phyloP scores from a whole-genome alignment of 2,797 vertebrate genomes.

The Sandelia bainsii region DNA sequence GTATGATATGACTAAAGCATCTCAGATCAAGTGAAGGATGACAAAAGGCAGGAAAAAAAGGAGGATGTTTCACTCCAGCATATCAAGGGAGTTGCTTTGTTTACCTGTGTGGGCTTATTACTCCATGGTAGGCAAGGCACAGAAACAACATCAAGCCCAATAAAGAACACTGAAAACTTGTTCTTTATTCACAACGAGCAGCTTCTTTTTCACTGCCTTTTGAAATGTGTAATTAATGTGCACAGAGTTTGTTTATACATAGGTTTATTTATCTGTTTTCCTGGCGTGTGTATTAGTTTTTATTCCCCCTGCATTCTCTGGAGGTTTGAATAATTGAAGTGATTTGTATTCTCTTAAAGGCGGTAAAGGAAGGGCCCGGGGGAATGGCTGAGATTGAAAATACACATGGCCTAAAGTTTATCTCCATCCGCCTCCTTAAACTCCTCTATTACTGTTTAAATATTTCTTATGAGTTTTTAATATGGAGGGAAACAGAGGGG shows the following conservation, averaged over 20 bases:
- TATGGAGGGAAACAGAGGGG: slow-evolving; percentile 48
- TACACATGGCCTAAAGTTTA: slow-evolving; percentile 78
- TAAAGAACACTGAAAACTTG: slow-evolving; percentile 37
- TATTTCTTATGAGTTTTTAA: slow-evolving; percentile 71
- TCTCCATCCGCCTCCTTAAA: slow-evolving; percentile 78
- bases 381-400: slow-evolving; percentile 81
- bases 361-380: slow-evolving; percentile 76
- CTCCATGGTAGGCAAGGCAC: slow-evolving; percentile 46
- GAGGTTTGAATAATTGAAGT: slow-evolving; percentile 83
- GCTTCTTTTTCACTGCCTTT: slow-evolving; percentile 41
- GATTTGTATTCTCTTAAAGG: slow-evolving; percentile 86
- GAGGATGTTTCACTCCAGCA: slow-evolving; percentile 55
- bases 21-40: slow-evolving; percentile 68
- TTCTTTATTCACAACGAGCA: slow-evolving; percentile 52
- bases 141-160: slow-evolving; percentile 52
- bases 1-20: slow-evolving; percentile 58
- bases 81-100: slow-evolving; percentile 76
- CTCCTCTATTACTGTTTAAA: slow-evolving; percentile 69
- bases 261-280: slow-evolving; percentile 67
- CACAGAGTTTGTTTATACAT: slow-evolving; percentile 67
- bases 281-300: slow-evolving; percentile 59
- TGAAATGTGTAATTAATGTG: slow-evolving; percentile 77
- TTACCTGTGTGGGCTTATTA: slow-evolving; percentile 78
- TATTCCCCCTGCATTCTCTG: slow-evolving; percentile 59
- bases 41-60: slow-evolving; percentile 67